Conservation (phyloP, 2,797 vertebrate genomes). For the Chelonia mydas region DNA sequence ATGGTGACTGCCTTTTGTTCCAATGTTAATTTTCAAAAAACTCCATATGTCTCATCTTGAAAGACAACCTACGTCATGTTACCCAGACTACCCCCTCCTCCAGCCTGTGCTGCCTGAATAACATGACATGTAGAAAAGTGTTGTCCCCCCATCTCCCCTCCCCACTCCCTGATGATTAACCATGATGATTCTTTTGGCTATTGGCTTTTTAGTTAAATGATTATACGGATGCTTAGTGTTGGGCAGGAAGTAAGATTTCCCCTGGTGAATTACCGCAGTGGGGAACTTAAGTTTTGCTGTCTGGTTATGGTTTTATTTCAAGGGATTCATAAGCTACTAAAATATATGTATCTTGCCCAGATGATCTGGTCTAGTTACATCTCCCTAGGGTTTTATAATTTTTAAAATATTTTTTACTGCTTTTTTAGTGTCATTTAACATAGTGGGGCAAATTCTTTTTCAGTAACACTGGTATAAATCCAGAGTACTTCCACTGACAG, state of each 20-base stretch:
- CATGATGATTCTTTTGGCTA: slow-evolving; percentile 67
- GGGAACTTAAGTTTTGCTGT: slow-evolving; percentile 61
- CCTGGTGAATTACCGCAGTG: slow-evolving; percentile 58
- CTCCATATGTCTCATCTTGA: slow-evolving; percentile 81
- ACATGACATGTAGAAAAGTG: slow-evolving; percentile 39
- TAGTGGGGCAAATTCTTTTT: slow-evolving; percentile 23
- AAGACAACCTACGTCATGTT: slow-evolving; percentile 68
- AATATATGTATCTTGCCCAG: slow-evolving; percentile 15
- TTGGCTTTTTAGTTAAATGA: background rate
- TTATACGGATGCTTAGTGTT: background rate
- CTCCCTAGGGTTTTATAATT: background rate
- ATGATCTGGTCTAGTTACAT: slow-evolving; percentile 30
- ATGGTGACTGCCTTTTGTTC: slow-evolving; percentile 75
- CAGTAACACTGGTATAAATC: background rate
- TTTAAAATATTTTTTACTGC: background rate
- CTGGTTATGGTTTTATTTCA: slow-evolving; percentile 41
- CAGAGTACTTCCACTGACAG: background rate
- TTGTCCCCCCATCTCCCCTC: slow-evolving; percentile 39
- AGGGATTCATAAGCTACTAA: slow-evolving; percentile 18
- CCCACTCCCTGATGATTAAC: slow-evolving; percentile 44
- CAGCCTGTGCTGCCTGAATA: slow-evolving; percentile 62
- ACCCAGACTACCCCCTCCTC: slow-evolving; percentile 62
- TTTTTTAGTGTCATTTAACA: background rate
- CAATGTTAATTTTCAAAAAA: slow-evolving; percentile 79
- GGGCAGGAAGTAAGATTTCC: slow-evolving; percentile 75